A percentile compares a stretch with the other conserved stretches of the same genome.
These are phyloP conservation scores for Puffinus mauretanicus DNA, from an alignment of 2,113 vertebrate species.

Conservation along the genomic window DNA sequence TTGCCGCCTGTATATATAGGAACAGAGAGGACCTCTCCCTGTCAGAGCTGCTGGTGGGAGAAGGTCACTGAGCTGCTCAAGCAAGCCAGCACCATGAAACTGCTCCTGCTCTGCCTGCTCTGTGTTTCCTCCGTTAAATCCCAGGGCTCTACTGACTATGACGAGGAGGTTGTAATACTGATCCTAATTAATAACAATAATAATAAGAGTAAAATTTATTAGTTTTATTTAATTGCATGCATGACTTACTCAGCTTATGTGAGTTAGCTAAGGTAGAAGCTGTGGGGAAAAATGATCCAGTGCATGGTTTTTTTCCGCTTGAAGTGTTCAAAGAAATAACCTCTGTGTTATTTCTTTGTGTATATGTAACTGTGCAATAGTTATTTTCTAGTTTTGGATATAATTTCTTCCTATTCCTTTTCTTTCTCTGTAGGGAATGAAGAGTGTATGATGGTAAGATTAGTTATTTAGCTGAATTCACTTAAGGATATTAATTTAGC, in stretches of 20 bases:
- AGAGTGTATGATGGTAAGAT: background rate
- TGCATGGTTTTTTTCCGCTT: background rate
- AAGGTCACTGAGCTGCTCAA: slow-evolving; percentile 18
- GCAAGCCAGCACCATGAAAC: slow-evolving; percentile 66
- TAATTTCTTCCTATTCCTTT: slow-evolving; percentile 10
- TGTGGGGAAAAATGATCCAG: background rate
- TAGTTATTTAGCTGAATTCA: background rate
- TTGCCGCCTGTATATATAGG: slow-evolving; percentile 36
- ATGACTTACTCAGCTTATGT: background rate
- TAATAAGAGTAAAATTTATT: background rate
- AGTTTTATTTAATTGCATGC: background rate
- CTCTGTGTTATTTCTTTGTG: background rate
- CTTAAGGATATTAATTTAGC: background rate
- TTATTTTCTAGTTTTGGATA: background rate
- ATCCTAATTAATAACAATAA: background rate
- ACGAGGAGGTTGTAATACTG: slow-evolving; percentile 42
- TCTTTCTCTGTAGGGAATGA: background rate
- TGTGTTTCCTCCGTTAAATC: slow-evolving; percentile 51
- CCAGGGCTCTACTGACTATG: background rate
- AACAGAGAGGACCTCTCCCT: background rate
- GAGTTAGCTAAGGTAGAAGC: background rate
- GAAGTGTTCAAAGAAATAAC: background rate
- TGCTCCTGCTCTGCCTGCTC: slow-evolving; percentile 70
- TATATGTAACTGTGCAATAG: background rate
- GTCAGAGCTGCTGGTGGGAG: background rate